Evolutionary conservation across 2,797 vertebrate genomes (phyloP).

Genomic region (Menidia menidia): DNA sequence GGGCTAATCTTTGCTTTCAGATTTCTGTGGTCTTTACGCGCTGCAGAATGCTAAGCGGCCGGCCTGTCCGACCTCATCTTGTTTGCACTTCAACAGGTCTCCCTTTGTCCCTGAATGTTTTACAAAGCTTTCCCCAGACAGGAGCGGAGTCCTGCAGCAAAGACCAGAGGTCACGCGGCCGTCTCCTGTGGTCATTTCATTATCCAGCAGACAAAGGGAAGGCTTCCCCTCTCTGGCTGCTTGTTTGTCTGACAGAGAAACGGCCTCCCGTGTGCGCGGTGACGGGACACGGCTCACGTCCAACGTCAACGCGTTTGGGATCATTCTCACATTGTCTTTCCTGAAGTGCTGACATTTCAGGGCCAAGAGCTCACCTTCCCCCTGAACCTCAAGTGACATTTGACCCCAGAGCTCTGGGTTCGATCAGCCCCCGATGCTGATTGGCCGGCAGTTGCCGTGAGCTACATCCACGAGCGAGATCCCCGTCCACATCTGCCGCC

Average conservation of each 20-base stretch:
- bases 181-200: conserved; percentile 22
- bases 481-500: conserved; percentile 18
- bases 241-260: not conserved
- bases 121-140: conserved; percentile 37
- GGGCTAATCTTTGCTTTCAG: conserved; percentile 31
- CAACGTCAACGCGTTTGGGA: conserved; percentile 13
- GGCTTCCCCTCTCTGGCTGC: not conserved
- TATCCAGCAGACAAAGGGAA: conserved; percentile 14
- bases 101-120: conserved; percentile 62
- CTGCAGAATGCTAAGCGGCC: conserved; percentile 36
- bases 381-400: conserved; percentile 15
- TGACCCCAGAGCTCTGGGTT: conserved; percentile 9
- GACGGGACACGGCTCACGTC: not conserved
- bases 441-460: conserved; percentile 3
- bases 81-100: conserved; percentile 53
- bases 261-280: not conserved
- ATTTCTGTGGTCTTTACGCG: conserved; percentile 21
- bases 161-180: conserved; percentile 16
- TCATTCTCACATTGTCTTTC: conserved; percentile 27
- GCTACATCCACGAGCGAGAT: conserved; percentile 17
- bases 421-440: conserved; percentile 14
- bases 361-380: conserved; percentile 7
- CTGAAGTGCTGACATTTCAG: conserved; percentile 28
- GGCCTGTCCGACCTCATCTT: conserved; percentile 56
- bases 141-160: conserved; percentile 20